Base-by-base conservation (phyloP, 2,113 vertebrate genomes). In the Sylvia atricapilla region DNA sequence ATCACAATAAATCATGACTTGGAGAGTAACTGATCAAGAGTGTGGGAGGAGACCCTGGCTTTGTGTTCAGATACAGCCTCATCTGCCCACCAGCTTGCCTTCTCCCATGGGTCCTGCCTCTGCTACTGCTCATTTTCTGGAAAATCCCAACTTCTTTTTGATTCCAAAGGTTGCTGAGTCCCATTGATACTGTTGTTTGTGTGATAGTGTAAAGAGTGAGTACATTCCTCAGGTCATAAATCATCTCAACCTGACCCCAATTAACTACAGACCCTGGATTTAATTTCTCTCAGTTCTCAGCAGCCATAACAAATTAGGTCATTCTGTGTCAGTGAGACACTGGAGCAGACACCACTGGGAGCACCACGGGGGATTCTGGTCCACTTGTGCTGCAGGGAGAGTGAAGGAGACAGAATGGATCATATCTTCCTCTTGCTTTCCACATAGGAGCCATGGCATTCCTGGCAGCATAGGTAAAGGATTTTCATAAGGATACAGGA, bases 291-390 rank as follows among this genome's bases (percentile, higher is more conserved):
- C 27, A 1, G 9, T 46, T 74, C 96, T 81, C 55, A 77, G 16
- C 97, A 97, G 98, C 96, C 97, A 97, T 97, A 98, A 98, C 97
- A 98, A 97, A 98, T 98, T 68, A 98, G 95, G 96, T 98, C 96
- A 98, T 92, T 88, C 37, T 31, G 72, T 95, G 95, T 87, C 92
- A 87, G 92, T 82, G 94, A 97, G 92, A 96, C 91, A 13, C 1
- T 37, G 83, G 59, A 92, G 96, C 92, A 95, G 95, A 94, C 93
- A 89, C n/a, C 43, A 12, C 78, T 41, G 64, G n/a, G 73, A 77
- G 17, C 47, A 76, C 23, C 87, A 46, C 16, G 1, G 67, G 52
- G 50, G 72, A 59, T 68, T 52, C 92, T 27, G 88, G 27, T 46
- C 49, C 80, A 24, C 27, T 52, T 39, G 1, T 37, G 68, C 6